Evolutionary conservation across 1,140 invertebrate species (phyloP).

Genomic region (Scaptodrosophila lebanonensis): DNA sequence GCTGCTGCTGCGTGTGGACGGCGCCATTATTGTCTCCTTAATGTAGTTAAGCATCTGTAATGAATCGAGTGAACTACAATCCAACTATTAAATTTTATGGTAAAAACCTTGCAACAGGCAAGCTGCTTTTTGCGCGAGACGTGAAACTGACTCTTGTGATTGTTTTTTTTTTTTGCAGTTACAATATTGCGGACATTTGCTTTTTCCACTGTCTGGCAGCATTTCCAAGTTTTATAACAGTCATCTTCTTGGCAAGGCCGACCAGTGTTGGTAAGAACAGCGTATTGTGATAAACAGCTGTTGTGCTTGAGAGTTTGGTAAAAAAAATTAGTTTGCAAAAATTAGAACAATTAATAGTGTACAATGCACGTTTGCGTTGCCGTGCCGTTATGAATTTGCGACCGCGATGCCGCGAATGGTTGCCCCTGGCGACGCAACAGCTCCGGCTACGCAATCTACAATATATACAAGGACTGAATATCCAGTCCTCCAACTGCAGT

Average conservation of each 20-base stretch:
- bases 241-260: too few relatives aligned
- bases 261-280: conserved; percentile 17
- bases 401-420: conserved; percentile 82
- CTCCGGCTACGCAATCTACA: conserved; percentile 85
- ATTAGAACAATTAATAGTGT: background rate
- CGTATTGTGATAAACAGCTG: conserved; percentile 52
- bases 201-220: too few relatives aligned
- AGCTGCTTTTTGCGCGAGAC: conserved; percentile 47
- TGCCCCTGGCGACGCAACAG: conserved; percentile 82
- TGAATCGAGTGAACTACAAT: conserved; percentile 7
- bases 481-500: conserved; percentile 65
- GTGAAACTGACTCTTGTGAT: background rate
- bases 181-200: too few relatives aligned
- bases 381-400: conserved; percentile 79
- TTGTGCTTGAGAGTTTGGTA: conserved; percentile 22
- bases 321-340: conserved; percentile 19
- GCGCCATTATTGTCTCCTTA: conserved; percentile 64
- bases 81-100: background rate
- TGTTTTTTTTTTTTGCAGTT: too few relatives aligned
- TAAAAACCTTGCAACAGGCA: conserved; percentile 55
- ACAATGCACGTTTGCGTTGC: too few relatives aligned
- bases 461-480: conserved; percentile 83
- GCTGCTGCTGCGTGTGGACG: conserved; percentile 54
- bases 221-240: too few relatives aligned
- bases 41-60: conserved; percentile 59